These are phyloP conservation scores for Drosophila ironensis DNA, from an alignment of 1,140 invertebrate species.

Conservation along the genomic window DNA sequence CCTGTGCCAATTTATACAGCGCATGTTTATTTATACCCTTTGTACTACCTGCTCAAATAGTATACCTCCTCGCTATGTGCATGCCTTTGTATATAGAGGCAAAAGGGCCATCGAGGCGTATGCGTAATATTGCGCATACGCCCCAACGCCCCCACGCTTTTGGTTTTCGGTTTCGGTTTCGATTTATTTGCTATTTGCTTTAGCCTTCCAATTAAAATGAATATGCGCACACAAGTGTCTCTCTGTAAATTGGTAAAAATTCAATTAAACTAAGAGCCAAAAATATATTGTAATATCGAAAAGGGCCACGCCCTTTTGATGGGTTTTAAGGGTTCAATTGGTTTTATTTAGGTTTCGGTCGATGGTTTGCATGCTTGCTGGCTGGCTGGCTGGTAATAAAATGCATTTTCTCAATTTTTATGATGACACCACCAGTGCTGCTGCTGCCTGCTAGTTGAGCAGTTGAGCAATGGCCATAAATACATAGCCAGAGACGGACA, in stretches of 20 bases:
- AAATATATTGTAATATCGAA: conserved; percentile 12
- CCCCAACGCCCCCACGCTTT: conserved; percentile 24
- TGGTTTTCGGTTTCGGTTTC: neutral
- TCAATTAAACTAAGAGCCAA: conserved; percentile 32
- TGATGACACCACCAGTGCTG: too few relatives aligned
- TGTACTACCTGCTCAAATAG: neutral
- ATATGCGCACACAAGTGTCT: conserved; percentile 1
- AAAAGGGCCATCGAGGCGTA: conserved; percentile 39
- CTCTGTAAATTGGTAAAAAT: conserved; percentile 25
- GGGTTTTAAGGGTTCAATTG: neutral
- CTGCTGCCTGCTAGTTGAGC: conserved; percentile 19
- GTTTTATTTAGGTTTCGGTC: neutral
- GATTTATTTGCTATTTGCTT: conserved; percentile 42
- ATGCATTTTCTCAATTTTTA: conserved; percentile 13
- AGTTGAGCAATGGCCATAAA: conserved; percentile 54
- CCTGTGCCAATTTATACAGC: conserved; percentile 45
- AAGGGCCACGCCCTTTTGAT: conserved; percentile 17
- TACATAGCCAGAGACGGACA: conserved; percentile 29
- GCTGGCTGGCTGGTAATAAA: neutral
- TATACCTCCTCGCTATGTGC: conserved; percentile 5
- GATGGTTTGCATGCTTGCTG: neutral
- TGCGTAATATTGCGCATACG: conserved; percentile 50
- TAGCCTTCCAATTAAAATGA: conserved; percentile 35
- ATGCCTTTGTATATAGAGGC: neutral
- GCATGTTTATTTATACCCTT: too few relatives aligned